phyloP scores from a whole-genome alignment of 2,888 invertebrate genomes.

The Linyphia triangularis region DNA sequence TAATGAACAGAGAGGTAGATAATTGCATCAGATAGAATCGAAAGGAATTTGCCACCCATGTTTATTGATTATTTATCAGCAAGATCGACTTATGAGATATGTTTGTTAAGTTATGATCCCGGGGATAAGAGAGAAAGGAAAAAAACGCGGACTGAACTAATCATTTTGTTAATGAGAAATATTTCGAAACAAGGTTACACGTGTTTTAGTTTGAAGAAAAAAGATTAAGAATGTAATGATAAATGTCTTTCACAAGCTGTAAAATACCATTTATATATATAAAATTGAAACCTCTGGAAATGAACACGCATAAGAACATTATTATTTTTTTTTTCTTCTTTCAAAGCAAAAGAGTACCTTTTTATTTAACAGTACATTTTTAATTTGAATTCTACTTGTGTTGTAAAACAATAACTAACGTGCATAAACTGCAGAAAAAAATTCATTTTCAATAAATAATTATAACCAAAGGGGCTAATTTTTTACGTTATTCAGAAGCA shows the following conservation, averaged over 20 bases:
- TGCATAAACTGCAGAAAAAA: too few species aligned
- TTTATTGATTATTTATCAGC: conserved; percentile 61
- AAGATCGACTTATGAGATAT: conserved; percentile 21
- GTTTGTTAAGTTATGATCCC: background rate
- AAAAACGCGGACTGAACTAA: background rate
- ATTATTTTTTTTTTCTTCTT: too few species aligned
- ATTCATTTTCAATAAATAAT: too few species aligned
- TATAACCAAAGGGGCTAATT: too few species aligned
- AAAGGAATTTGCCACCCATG: conserved; percentile 46
- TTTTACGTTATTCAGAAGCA: too few species aligned
- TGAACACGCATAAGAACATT: too few species aligned
- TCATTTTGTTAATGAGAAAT: conserved; percentile 15
- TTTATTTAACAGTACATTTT: too few species aligned
- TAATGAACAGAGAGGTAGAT: conserved; percentile 41
- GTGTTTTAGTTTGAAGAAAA: background rate
- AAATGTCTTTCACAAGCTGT: background rate
- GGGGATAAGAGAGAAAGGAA: background rate
- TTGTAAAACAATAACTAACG: too few species aligned
- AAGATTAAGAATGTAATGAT: background rate
- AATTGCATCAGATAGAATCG: conserved; percentile 46
- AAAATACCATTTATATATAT: background rate
- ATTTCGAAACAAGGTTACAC: background rate
- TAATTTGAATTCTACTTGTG: too few species aligned
- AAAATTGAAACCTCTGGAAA: too few species aligned
- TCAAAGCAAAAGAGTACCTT: too few species aligned